A percentile compares a stretch with the other conserved stretches of the same genome.
These are phyloP conservation scores for Rhabditoides inermis DNA, from an alignment of 2,888 invertebrate genomes.

Conservation along the genomic window DNA sequence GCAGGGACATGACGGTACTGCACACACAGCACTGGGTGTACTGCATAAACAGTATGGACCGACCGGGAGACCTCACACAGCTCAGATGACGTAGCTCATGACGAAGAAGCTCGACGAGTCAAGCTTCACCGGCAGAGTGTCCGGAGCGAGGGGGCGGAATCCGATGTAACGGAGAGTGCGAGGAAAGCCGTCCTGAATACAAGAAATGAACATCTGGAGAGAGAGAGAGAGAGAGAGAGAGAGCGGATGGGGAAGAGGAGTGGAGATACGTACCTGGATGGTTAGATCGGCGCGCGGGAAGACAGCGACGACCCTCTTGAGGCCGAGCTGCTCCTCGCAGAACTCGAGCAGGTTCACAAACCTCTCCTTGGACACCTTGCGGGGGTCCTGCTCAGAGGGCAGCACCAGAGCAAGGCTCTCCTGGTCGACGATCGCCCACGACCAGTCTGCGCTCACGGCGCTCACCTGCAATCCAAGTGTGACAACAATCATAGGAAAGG, in stretches of 20 bases:
- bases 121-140: slow-evolving; percentile 17
- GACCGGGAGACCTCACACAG: too few relatives aligned
- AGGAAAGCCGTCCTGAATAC: slow-evolving; percentile 30
- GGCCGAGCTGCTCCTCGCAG: slow-evolving; percentile 24
- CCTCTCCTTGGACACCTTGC: slow-evolving; percentile 22
- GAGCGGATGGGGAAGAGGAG: too few relatives aligned
- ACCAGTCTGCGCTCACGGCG: slow-evolving; percentile 26
- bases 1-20: too few relatives aligned
- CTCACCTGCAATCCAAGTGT: too few relatives aligned
- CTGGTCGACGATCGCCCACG: slow-evolving; percentile 17
- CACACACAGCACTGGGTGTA: too few relatives aligned
- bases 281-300: slow-evolving; percentile 7
- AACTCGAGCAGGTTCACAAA: slow-evolving; percentile 33
- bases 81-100: slow-evolving; percentile 33
- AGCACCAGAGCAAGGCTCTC: slow-evolving; percentile 21
- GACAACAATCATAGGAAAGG: too few relatives aligned
- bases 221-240: too few relatives aligned
- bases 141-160: slow-evolving; percentile 28
- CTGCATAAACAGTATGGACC: too few relatives aligned
- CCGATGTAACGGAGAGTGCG: slow-evolving; percentile 35
- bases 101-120: slow-evolving; percentile 23
- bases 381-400: slow-evolving; percentile 22
- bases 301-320: slow-evolving; percentile 22
- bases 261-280: too few relatives aligned
- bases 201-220: too few relatives aligned